Percentiles rank a stretch among this genome's conserved stretches.
Evolutionary conservation across 2,113 vertebrate species (phyloP).

Genomic region (Nematolebias whitei): DNA sequence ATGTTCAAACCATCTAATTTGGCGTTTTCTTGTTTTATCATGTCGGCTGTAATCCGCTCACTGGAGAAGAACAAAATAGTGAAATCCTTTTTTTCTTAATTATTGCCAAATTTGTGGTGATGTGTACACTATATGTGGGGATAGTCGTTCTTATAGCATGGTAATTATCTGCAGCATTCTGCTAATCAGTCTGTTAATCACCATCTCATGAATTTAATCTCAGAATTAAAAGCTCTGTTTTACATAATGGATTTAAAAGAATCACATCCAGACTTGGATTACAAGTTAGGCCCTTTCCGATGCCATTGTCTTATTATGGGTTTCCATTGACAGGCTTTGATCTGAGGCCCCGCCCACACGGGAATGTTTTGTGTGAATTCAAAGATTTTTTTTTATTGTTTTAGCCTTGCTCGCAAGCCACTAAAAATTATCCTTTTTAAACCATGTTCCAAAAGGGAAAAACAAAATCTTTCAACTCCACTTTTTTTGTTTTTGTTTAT

Average conservation of each 20-base stretch:
- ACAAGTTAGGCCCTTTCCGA: constrained; percentile 39
- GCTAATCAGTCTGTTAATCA: constrained; percentile 81
- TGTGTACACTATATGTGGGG: constrained; percentile 49
- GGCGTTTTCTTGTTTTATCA: constrained; percentile 43
- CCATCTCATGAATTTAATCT: constrained; percentile 75
- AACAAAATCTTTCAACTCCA: too few species aligned
- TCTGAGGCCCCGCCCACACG: too few species aligned
- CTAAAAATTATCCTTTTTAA: too few species aligned
- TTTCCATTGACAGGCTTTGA: constrained; percentile 2
- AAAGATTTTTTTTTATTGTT: too few species aligned
- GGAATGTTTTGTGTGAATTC: too few species aligned
- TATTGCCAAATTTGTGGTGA: constrained; percentile 65
- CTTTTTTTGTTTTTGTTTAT: too few species aligned
- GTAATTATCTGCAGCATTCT: constrained; percentile 71
- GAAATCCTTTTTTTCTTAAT: constrained; percentile 58
- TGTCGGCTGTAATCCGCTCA: constrained; percentile 61
- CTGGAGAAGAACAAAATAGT: constrained; percentile 63
- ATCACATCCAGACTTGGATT: constrained; percentile 64
- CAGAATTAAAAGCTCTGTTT: constrained; percentile 64
- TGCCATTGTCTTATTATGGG: constrained; percentile 10
- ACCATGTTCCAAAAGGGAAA: too few species aligned
- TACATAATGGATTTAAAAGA: constrained; percentile 72
- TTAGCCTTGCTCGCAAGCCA: too few species aligned
- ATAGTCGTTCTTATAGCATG: constrained; percentile 60
- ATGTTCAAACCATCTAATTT: constrained; percentile 53